These are phyloP conservation scores for Bufo gargarizans DNA, from an alignment of 2,113 vertebrate species.

Conservation along the genomic window DNA sequence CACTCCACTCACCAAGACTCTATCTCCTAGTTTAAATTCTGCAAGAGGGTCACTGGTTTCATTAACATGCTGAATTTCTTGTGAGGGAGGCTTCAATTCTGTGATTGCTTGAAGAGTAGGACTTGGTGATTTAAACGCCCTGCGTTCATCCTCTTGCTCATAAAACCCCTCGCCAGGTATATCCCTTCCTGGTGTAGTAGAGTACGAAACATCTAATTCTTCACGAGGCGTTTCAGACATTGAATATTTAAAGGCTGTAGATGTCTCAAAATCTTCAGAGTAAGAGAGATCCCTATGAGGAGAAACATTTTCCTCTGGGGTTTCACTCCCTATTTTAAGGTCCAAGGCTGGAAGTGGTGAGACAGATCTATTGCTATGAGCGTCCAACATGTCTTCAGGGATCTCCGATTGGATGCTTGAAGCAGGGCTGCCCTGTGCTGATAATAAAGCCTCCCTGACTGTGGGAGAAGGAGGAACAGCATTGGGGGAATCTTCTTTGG, in stretches of 20 bases:
- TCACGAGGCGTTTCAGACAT: conserved; percentile 60
- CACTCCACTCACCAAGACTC: conserved; percentile 87
- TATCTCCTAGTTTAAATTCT: conserved; percentile 81
- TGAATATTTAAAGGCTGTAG: conserved; percentile 69
- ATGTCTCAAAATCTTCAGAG: conserved; percentile 71
- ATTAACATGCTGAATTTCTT: not conserved
- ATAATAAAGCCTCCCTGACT: not conserved
- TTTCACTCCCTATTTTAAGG: conserved; percentile 28
- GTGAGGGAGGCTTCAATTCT: not conserved
- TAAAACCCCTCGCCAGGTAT: not conserved
- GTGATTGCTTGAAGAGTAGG: not conserved
- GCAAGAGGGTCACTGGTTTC: conserved; percentile 70
- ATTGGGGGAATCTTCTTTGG: conserved; percentile 6
- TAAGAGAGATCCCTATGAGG: conserved; percentile 63
- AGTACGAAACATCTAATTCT: conserved; percentile 33
- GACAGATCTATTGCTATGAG: conserved; percentile 13
- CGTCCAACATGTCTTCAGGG: conserved; percentile 64
- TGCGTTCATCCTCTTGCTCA: not conserved
- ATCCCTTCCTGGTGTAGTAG: conserved; percentile 48
- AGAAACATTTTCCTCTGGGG: conserved; percentile 56
- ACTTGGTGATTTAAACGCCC: not conserved
- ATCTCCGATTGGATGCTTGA: conserved; percentile 75
- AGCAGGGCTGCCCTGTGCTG: conserved; percentile 46
- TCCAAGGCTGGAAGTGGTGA: conserved; percentile 29
- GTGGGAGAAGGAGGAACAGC: not conserved